Conservation (phyloP, 1,140 invertebrate species). For the Gonatopus flavifemur region DNA sequence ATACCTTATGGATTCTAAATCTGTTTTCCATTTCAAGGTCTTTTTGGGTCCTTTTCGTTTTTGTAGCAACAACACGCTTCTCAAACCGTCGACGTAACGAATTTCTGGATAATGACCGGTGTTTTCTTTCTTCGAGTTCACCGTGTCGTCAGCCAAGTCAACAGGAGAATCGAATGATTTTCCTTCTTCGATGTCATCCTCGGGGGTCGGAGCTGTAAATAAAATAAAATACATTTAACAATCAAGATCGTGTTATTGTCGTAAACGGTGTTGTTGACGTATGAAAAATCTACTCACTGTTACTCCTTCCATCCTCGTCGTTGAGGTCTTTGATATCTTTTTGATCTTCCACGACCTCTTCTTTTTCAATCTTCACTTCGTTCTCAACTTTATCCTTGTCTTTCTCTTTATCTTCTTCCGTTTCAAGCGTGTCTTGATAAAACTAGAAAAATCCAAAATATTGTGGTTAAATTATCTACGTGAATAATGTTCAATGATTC, state of each 20-base stretch:
- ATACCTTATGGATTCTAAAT: slow-evolving; percentile 79
- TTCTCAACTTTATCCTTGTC: slow-evolving; percentile 48
- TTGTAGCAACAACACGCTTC: slow-evolving; percentile 69
- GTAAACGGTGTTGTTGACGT: not conserved
- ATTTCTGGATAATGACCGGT: slow-evolving; percentile 32
- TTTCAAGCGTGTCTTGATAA: slow-evolving; percentile 88
- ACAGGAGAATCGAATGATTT: slow-evolving; percentile 33
- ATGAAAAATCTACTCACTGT: slow-evolving; percentile 28
- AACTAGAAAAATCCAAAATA: slow-evolving; percentile 61
- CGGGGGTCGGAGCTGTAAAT: slow-evolving; percentile 38
- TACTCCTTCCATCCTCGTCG: slow-evolving; percentile 33
- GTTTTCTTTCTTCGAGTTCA: slow-evolving; percentile 32
- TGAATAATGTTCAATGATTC: not conserved
- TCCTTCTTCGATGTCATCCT: slow-evolving; percentile 32
- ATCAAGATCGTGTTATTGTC: not conserved
- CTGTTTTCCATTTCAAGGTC: slow-evolving; percentile 79
- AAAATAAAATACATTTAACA: slow-evolving; percentile 8
- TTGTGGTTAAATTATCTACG: too few relatives aligned
- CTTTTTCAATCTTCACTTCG: slow-evolving; percentile 39
- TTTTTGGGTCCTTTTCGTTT: slow-evolving; percentile 79
- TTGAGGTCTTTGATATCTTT: slow-evolving; percentile 33
- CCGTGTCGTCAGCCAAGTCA: slow-evolving; percentile 24
- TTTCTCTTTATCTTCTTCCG: slow-evolving; percentile 61
- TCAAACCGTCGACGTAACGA: slow-evolving; percentile 53
- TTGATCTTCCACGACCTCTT: slow-evolving; percentile 38